A percentile compares a stretch with the other conserved stretches of the same genome.
These are phyloP conservation scores for Helostoma temminkii DNA, from an alignment of 2,797 vertebrate species.

Conservation along the genomic window DNA sequence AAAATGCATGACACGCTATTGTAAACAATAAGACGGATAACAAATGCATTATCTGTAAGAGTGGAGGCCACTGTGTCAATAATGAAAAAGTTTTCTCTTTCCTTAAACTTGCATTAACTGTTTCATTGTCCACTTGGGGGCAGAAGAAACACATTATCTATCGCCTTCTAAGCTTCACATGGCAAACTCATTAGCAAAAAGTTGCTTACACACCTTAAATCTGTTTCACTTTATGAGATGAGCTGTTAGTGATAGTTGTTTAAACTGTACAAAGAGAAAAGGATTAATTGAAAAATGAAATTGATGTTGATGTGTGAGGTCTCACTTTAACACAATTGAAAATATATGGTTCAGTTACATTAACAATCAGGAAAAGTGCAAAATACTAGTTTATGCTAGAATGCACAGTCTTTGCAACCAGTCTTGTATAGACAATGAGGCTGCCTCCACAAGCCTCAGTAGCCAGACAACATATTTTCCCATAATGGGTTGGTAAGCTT, in stretches of 20 bases:
- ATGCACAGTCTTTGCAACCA: neutral
- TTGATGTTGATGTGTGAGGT: neutral
- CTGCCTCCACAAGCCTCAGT: constrained; percentile 18
- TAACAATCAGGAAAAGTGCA: neutral
- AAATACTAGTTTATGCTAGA: neutral
- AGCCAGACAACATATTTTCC: constrained; percentile 15
- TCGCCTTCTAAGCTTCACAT: neutral
- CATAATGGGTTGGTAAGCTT: constrained; percentile 9
- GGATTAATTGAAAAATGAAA: no score
- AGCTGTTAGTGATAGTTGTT: neutral
- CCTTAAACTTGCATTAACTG: neutral
- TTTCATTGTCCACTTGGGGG: neutral
- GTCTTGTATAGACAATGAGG: constrained; percentile 1
- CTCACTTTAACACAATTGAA: neutral
- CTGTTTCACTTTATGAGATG: neutral
- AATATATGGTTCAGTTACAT: neutral
- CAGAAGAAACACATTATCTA: neutral
- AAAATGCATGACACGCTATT: neutral
- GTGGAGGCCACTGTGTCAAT: neutral
- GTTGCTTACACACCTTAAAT: neutral
- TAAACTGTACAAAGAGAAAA: neutral
- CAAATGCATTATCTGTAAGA: neutral
- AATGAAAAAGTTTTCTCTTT: neutral
- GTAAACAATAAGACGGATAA: neutral
- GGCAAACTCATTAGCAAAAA: neutral